A percentile compares a stretch with the other conserved stretches of the same genome.
Evolutionary conservation across 2,888 invertebrate genomes (phyloP).

Genomic region (Alitta virens): DNA sequence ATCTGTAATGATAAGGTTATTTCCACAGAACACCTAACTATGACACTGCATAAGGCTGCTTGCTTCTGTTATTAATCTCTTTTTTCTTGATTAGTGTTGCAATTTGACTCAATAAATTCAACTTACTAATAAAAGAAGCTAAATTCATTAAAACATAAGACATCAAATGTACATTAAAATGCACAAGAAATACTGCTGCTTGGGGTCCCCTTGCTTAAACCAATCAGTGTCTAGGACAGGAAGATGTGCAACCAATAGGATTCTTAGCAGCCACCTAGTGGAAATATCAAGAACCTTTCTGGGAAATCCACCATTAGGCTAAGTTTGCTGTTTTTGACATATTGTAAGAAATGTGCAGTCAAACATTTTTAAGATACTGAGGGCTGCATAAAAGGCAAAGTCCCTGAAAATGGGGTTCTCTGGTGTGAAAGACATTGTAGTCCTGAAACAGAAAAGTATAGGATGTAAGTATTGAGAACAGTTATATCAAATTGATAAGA

Average conservation of each 20-base stretch:
- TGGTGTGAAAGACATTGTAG: not conserved
- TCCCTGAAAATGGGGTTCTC: conserved; percentile 7
- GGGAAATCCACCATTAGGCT: not conserved
- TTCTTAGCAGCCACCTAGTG: not conserved
- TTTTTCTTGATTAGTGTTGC: too few relatives aligned
- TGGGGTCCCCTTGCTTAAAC: not conserved
- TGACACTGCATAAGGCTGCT: too few relatives aligned
- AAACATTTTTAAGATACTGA: not conserved
- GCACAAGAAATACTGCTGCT: not conserved
- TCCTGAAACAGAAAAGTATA: too few relatives aligned
- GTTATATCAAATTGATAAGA: not conserved
- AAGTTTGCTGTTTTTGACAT: not conserved
- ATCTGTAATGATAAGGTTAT: not conserved
- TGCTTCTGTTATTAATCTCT: too few relatives aligned
- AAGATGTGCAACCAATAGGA: not conserved
- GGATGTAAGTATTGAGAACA: too few relatives aligned
- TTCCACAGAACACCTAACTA: not conserved
- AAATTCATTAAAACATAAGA: too few relatives aligned
- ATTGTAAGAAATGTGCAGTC: not conserved
- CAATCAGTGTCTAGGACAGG: not conserved
- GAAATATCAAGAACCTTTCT: not conserved
- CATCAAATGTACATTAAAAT: not conserved
- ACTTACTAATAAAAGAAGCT: too few relatives aligned
- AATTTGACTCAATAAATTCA: too few relatives aligned
- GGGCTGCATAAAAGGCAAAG: not conserved